Percentiles rank a stretch among this genome's conserved stretches.
These are phyloP conservation scores for Hesperia comma DNA, from an alignment of 2,888 invertebrate species.

Conservation along the genomic window DNA sequence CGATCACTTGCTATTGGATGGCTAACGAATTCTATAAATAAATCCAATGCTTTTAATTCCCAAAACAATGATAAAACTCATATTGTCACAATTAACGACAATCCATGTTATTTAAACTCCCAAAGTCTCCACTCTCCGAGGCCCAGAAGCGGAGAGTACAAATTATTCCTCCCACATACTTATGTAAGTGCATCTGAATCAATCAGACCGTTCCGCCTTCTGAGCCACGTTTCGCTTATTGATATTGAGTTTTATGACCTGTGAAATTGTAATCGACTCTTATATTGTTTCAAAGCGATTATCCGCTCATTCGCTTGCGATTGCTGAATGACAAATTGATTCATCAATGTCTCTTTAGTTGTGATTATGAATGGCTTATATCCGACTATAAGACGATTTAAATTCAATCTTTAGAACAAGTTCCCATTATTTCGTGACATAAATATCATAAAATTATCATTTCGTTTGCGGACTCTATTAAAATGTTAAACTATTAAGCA, in stretches of 20 bases:
- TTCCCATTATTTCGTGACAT: not conserved
- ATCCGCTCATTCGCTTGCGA: slow-evolving; percentile 14
- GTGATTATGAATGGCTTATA: not conserved
- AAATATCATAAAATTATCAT: no score
- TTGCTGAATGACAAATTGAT: slow-evolving; percentile 26
- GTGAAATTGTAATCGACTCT: slow-evolving; percentile 48
- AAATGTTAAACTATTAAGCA: no score
- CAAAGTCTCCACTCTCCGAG: slow-evolving; percentile 44
- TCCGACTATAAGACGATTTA: not conserved
- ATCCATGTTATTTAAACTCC: slow-evolving; percentile 54
- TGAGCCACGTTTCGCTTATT: slow-evolving; percentile 64
- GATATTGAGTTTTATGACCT: slow-evolving; percentile 65
- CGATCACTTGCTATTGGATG: no score
- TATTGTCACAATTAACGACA: no score
- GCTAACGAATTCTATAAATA: no score
- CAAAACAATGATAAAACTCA: no score
- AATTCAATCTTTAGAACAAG: not conserved
- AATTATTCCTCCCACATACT: slow-evolving; percentile 82
- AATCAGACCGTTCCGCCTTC: slow-evolving; percentile 78
- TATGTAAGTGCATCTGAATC: slow-evolving; percentile 80
- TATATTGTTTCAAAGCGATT: slow-evolving; percentile 29
- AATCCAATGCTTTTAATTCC: no score
- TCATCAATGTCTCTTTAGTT: slow-evolving; percentile 10
- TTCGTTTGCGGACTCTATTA: no score
- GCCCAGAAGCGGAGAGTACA: slow-evolving; percentile 71